Conservation (phyloP, 2,797 vertebrate species). For the Sebastes jordani region DNA sequence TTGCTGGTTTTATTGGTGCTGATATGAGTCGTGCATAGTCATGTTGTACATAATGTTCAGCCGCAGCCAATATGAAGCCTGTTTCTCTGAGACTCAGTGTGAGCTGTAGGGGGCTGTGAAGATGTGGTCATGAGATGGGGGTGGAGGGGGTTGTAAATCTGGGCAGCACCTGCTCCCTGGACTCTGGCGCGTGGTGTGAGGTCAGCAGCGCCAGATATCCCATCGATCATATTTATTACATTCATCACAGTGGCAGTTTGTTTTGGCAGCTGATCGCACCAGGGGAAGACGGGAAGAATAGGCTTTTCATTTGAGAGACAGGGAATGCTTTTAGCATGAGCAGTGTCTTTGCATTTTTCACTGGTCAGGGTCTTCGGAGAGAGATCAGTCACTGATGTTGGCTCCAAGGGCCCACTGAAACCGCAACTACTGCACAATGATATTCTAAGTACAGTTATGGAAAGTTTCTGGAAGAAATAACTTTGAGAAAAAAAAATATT, state of each 20-base stretch:
- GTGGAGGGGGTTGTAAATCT: slow-evolving; percentile 73
- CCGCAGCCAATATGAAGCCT: slow-evolving; percentile 30
- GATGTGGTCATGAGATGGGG: slow-evolving; percentile 12
- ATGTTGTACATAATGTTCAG: slow-evolving; percentile 36
- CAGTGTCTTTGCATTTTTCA: slow-evolving; percentile 56
- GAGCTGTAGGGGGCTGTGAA: neutral
- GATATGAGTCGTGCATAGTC: slow-evolving; percentile 58
- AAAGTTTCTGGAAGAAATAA: slow-evolving; percentile 49
- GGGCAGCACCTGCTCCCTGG: slow-evolving; percentile 80
- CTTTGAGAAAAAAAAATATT: slow-evolving; percentile 28
- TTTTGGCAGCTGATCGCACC: slow-evolving; percentile 82
- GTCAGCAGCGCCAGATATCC: slow-evolving; percentile 76
- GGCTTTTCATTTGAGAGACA: slow-evolving; percentile 58
- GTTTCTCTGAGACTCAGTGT: slow-evolving; percentile 23
- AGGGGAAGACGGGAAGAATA: slow-evolving; percentile 50
- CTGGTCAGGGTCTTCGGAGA: slow-evolving; percentile 50
- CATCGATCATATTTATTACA: slow-evolving; percentile 82
- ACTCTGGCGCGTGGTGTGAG: slow-evolving; percentile 76
- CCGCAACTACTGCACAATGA: slow-evolving; percentile 53
- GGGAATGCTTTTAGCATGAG: slow-evolving; percentile 65
- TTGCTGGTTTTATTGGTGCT: slow-evolving; percentile 55
- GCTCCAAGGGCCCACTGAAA: slow-evolving; percentile 37
- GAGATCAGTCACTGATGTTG: slow-evolving; percentile 57
- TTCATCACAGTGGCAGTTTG: slow-evolving; percentile 78
- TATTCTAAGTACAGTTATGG: slow-evolving; percentile 44